Conservation (phyloP, 2,888 invertebrate genomes). For the Deilephila elpenor region DNA sequence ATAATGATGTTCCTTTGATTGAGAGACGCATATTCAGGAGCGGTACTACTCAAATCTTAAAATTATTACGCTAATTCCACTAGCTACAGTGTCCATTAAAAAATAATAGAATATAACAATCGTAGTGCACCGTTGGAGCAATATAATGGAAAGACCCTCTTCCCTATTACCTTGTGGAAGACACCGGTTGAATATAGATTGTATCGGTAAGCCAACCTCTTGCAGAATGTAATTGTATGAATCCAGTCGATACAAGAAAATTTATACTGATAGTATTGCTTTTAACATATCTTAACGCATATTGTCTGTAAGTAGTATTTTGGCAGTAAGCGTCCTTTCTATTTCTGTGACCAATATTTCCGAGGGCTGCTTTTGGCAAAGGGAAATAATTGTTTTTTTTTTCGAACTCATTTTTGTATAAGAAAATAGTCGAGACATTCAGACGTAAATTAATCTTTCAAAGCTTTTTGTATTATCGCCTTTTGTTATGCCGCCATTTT, state of each 20-base stretch:
- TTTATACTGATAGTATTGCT: neutral
- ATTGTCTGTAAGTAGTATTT: slow-evolving; percentile 7
- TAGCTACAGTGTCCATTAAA: too few relatives aligned
- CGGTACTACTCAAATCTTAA: too few relatives aligned
- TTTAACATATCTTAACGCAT: slow-evolving; percentile 3
- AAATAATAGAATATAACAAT: too few relatives aligned
- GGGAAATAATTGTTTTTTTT: neutral
- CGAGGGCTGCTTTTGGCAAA: slow-evolving; percentile 4
- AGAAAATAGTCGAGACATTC: neutral
- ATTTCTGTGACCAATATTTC: neutral
- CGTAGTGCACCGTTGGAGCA: too few relatives aligned
- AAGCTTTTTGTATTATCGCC: slow-evolving; percentile 14
- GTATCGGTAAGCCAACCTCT: too few relatives aligned
- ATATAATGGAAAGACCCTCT: too few relatives aligned
- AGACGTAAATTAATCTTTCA: neutral
- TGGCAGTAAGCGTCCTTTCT: slow-evolving; percentile 1
- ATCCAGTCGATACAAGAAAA: neutral
- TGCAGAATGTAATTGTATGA: too few relatives aligned
- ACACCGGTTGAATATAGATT: too few relatives aligned
- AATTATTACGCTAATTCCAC: too few relatives aligned
- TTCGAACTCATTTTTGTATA: slow-evolving; percentile 1
- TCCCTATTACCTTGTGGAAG: too few relatives aligned
- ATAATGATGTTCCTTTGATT: too few relatives aligned
- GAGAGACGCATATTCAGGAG: too few relatives aligned
- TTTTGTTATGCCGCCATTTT: slow-evolving; percentile 10